Base-by-base conservation (phyloP, 2,113 vertebrate genomes). In the Phrynosoma platyrhinos region DNA sequence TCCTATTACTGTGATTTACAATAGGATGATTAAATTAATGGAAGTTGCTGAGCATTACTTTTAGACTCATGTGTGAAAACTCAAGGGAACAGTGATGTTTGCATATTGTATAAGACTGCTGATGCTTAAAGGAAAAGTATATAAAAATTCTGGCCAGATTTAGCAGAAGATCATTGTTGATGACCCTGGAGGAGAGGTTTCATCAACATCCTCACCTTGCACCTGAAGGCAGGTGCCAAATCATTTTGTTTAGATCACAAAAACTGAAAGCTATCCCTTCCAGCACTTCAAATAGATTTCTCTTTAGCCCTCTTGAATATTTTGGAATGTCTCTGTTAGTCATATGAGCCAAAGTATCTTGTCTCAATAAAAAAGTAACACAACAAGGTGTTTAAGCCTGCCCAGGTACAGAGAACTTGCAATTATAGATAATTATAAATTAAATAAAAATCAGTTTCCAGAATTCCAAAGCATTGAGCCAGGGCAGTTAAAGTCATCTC, bases 11-110 rank as follows among this genome's bases (percentile, higher is more conserved):
- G 0, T 36, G 64, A 74, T 75, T 90, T 79, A 80, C 16, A 52
- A 14, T 79, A 55, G n/a, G 78, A 82, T 78, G 21, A 14, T 93
- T 90, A 74, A 91, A 47, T 23, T 52, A 84, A 85, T 89, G 88
- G 55, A 85, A 1, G 10, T 27, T 88, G 52, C 5, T 52, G 85
- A 52, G 20, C 21, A 85, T 90, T 92, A 10, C 77, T 81, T 83
- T 79, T 78, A 23, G 30, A 84, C 7, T 85, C 52, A 36, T 32
- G 2, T 32, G 4, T 23, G 25, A 84, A 6, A 64, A 53, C 30
- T 89, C 58, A 55, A 85, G 7, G 53, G 42, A 75, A 27, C 32
- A 36, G 53, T 85, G 21, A 75, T 83, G 68, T 71, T 79, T 85
- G 8, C 18, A 36, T 69, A 69, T 30, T 76, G 16, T 64, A 36